A percentile compares a stretch with the other conserved stretches of the same genome.
Conservation (phyloP, 2,113 vertebrate genomes). For the Periophthalmodon schlosseri region DNA sequence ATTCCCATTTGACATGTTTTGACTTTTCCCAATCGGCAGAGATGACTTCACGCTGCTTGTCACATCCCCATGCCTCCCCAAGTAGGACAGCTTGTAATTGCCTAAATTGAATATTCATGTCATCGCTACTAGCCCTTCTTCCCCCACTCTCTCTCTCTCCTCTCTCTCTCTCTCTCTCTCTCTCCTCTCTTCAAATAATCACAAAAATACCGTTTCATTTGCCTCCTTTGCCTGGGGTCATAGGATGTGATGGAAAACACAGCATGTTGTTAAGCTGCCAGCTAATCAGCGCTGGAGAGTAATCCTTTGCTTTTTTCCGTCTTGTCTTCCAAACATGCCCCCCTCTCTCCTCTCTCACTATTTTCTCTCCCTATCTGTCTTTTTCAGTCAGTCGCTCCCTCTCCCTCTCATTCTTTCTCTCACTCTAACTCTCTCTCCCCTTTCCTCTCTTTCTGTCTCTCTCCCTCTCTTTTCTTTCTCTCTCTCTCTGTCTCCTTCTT, state of each 20-base stretch:
- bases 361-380: not conserved
- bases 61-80: conserved; percentile 42
- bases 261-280: conserved; percentile 71
- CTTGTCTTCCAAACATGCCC: conserved; percentile 37
- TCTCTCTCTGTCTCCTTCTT: no score
- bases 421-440: no score
- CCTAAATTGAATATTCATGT: conserved; percentile 61
- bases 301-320: conserved; percentile 39
- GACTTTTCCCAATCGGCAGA: not conserved
- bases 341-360: not conserved
- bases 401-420: no score
- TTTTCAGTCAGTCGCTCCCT: not conserved
- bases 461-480: no score
- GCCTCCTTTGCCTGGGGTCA: conserved; percentile 65
- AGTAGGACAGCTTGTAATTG: conserved; percentile 65
- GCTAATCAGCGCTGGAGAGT: conserved; percentile 68
- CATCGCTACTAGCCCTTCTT: conserved; percentile 28
- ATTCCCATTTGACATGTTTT: not conserved
- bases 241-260: conserved; percentile 67
- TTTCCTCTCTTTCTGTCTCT: no score
- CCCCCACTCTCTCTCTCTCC: conserved; percentile 11
- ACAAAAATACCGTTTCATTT: conserved; percentile 65
- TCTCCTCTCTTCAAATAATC: conserved; percentile 45
- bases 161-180: not conserved
- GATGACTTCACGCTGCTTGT: conserved; percentile 3